phyloP scores from a whole-genome alignment of 2,888 invertebrate genomes.

The Uloborus plumipes region DNA sequence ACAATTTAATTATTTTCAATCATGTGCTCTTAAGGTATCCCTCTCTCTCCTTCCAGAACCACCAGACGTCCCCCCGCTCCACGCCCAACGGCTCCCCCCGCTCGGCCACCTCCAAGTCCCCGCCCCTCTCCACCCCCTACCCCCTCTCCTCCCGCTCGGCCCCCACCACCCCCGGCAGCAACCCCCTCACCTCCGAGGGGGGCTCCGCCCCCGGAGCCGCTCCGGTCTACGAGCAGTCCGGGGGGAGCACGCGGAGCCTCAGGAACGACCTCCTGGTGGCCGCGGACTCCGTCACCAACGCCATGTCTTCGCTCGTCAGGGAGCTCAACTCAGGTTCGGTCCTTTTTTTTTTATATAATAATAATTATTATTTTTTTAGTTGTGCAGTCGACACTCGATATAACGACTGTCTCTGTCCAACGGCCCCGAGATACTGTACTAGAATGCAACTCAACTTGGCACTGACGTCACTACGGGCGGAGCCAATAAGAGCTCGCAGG shows the following conservation, averaged over 20 bases:
- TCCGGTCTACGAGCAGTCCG: slow-evolving; percentile 71
- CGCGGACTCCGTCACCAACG: slow-evolving; percentile 97
- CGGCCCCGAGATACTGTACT: no score
- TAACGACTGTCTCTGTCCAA: no score
- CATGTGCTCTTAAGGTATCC: no score
- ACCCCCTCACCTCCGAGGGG: slow-evolving; percentile 69
- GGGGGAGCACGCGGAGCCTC: slow-evolving; percentile 67
- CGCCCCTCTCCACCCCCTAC: slow-evolving; percentile 69
- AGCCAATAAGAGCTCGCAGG: no score
- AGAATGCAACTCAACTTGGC: no score
- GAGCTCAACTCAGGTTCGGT: slow-evolving; percentile 83
- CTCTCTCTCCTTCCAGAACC: slow-evolving; percentile 61
- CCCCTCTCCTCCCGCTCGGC: slow-evolving; percentile 68
- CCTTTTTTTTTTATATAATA: no score
- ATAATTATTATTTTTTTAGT: no score
- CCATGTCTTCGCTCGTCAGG: slow-evolving; percentile 96
- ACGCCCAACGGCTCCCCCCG: slow-evolving; percentile 69
- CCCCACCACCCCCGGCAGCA: slow-evolving; percentile 69
- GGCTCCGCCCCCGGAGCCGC: slow-evolving; percentile 70
- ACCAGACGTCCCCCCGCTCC: slow-evolving; percentile 68
- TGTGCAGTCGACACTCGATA: no score
- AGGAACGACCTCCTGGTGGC: slow-evolving; percentile 89
- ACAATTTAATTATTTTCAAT: neutral
- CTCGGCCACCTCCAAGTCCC: slow-evolving; percentile 74
- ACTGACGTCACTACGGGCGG: no score